These are phyloP conservation scores for Melinaea menophilus DNA, from an alignment of 2,888 invertebrate genomes.

Conservation along the genomic window DNA sequence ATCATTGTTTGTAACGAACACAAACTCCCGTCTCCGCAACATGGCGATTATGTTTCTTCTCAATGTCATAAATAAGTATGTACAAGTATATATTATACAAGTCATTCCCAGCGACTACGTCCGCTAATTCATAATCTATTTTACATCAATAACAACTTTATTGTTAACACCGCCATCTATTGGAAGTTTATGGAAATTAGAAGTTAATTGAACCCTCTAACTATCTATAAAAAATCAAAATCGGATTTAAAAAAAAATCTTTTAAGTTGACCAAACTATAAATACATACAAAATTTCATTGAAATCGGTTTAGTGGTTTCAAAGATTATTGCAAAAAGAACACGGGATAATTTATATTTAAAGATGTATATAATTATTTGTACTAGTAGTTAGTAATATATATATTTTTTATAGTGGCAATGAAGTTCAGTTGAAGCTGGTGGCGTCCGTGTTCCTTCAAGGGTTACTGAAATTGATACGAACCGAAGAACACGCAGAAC, in stretches of 20 bases:
- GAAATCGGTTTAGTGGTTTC: too few relatives aligned
- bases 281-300: too few relatives aligned
- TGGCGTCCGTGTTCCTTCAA: constrained; percentile 84
- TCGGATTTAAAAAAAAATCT: too few relatives aligned
- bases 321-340: too few relatives aligned
- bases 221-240: too few relatives aligned
- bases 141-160: too few relatives aligned
- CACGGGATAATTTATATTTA: background rate
- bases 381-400: background rate
- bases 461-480: constrained; percentile 85
- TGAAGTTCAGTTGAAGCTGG: constrained; percentile 78
- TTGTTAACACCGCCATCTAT: too few relatives aligned
- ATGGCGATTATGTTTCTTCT: constrained; percentile 89
- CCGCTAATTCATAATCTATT: too few relatives aligned
- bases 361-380: constrained; percentile 6
- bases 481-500: constrained; percentile 79
- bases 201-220: too few relatives aligned
- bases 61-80: constrained; percentile 89
- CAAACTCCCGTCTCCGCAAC: constrained; percentile 89
- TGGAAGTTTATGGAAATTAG: too few relatives aligned
- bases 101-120: too few relatives aligned
- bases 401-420: constrained; percentile 72
- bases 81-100: constrained; percentile 27
- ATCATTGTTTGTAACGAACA: constrained; percentile 88
- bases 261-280: too few relatives aligned